Conservation (phyloP, 2,113 vertebrate species). For the Meriones unguiculatus region DNA sequence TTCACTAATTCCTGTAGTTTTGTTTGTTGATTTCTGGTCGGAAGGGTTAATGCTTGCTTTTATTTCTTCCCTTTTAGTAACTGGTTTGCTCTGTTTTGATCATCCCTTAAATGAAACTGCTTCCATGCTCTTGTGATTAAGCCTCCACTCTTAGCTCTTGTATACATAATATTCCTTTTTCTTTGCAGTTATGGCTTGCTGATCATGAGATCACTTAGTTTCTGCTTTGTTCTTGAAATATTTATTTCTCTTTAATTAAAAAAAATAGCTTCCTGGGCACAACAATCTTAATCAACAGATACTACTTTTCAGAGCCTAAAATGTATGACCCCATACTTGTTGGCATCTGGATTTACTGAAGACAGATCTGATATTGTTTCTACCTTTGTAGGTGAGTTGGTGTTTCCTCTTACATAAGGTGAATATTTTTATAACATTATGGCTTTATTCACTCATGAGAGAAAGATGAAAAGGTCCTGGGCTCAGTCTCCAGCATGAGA, state of each 20-base stretch:
- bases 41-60: background rate
- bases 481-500: background rate
- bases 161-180: background rate
- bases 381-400: background rate
- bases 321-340: background rate
- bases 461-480: background rate
- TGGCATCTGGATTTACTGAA: background rate
- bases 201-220: background rate
- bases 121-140: background rate
- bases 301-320: background rate
- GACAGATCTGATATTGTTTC: background rate
- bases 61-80: background rate
- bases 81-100: background rate
- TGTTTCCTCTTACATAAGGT: background rate
- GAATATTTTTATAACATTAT: conserved; percentile 12
- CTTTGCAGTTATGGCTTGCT: background rate
- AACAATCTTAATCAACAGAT: background rate
- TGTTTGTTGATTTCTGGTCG: background rate
- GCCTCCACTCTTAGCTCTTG: background rate
- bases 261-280: background rate
- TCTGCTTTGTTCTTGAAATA: background rate
- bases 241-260: background rate
- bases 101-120: background rate
- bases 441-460: conserved; percentile 12
- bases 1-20: background rate